These are phyloP conservation scores for Drosophila mojavensis DNA, from an alignment of 1,140 invertebrate genomes.

Conservation along the genomic window DNA sequence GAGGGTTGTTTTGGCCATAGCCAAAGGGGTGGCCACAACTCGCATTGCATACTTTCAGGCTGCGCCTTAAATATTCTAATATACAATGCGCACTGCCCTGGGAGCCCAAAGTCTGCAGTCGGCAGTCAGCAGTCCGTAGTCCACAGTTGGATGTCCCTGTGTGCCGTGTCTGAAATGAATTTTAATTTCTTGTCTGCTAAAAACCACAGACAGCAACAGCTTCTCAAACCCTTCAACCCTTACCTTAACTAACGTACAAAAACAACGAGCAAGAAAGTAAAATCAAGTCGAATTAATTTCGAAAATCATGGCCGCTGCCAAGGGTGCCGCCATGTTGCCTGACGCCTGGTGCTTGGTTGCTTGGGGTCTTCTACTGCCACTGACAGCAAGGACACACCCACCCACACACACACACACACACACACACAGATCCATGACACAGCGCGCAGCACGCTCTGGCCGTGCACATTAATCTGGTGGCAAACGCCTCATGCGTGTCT, in stretches of 20 bases:
- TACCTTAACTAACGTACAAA: slow-evolving; percentile 34
- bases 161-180: slow-evolving; percentile 69
- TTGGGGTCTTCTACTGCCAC: slow-evolving; percentile 40
- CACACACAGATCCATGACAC: slow-evolving; percentile 33
- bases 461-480: slow-evolving; percentile 71
- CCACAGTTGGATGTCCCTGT: background rate
- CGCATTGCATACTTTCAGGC: slow-evolving; percentile 76
- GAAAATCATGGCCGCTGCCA: slow-evolving; percentile 78
- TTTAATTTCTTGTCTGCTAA: slow-evolving; percentile 80
- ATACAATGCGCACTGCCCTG: slow-evolving; percentile 26
- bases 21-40: slow-evolving; percentile 57
- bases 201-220: slow-evolving; percentile 20
- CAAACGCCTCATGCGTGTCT: slow-evolving; percentile 77
- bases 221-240: slow-evolving; percentile 7
- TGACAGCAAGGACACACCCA: slow-evolving; percentile 61
- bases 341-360: slow-evolving; percentile 3
- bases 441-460: slow-evolving; percentile 19
- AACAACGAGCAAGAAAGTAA: slow-evolving; percentile 80
- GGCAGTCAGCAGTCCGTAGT: background rate
- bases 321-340: slow-evolving; percentile 52
- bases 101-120: background rate
- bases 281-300: slow-evolving; percentile 83
- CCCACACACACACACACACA: too few species aligned
- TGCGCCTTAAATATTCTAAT: slow-evolving; percentile 79
- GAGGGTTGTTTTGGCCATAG: slow-evolving; percentile 52